A percentile compares a stretch with the other conserved stretches of the same genome.
phyloP scores from a whole-genome alignment of 2,888 invertebrate species.

The Fabriciana adippe region DNA sequence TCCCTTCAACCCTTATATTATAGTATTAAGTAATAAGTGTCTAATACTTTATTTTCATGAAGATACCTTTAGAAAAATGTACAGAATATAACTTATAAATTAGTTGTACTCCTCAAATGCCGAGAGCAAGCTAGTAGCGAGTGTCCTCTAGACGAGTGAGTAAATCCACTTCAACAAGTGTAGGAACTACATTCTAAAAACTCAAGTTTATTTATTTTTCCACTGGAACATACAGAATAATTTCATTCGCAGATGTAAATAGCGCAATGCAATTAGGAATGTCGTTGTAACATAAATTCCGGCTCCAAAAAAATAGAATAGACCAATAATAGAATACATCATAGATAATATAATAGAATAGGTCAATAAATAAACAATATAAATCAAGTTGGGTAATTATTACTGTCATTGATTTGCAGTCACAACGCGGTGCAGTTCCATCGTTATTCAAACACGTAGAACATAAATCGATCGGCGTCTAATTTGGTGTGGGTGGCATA shows the following conservation, averaged over 20 bases:
- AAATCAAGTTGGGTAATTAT: conserved; percentile 63
- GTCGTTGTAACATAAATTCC: background rate
- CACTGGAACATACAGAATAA: background rate
- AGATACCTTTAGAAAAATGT: background rate
- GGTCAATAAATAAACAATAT: conserved; percentile 49
- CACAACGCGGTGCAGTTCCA: conserved; percentile 31
- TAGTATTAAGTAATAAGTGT: background rate
- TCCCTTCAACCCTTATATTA: too few relatives aligned
- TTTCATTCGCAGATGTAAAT: too few relatives aligned
- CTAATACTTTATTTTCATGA: background rate
- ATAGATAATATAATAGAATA: background rate
- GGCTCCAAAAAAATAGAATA: background rate
- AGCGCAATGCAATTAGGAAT: too few relatives aligned
- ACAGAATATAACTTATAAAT: background rate
- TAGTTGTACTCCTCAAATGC: conserved; percentile 24
- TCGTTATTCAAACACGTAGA: conserved; percentile 36
- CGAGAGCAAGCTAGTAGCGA: conserved; percentile 21
- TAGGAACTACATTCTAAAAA: conserved; percentile 14
- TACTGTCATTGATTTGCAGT: conserved; percentile 48
- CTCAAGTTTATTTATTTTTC: conserved; percentile 4
- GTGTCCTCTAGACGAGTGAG: conserved; percentile 29
- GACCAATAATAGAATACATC: too few relatives aligned
- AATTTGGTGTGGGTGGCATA: conserved; percentile 64
- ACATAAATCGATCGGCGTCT: conserved; percentile 59
- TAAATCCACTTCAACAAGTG: conserved; percentile 24